Evolutionary conservation across 2,888 invertebrate species (phyloP).

Genomic region (Patella pellucida): DNA sequence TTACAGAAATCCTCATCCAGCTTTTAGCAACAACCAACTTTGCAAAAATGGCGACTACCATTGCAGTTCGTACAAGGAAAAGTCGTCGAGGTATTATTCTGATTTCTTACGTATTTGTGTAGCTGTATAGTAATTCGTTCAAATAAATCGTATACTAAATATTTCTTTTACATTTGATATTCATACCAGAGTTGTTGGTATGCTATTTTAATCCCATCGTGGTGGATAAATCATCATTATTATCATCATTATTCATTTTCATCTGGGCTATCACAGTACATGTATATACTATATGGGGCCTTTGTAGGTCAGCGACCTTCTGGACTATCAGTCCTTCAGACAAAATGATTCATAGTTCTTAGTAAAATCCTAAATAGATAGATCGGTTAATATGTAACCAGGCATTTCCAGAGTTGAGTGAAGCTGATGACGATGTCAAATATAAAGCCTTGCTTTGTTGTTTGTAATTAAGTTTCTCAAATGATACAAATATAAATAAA

Average conservation of each 20-base stretch:
- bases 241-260: neutral
- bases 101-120: neutral
- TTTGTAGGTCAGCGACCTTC: neutral
- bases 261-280: no score
- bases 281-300: no score
- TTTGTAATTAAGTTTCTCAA: no score
- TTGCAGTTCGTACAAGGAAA: constrained; percentile 57
- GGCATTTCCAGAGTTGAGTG: no score
- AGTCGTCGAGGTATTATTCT: constrained; percentile 21
- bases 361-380: no score
- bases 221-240: neutral
- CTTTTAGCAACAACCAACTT: no score
- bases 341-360: no score
- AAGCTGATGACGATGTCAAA: no score
- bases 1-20: no score
- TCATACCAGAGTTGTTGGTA: neutral
- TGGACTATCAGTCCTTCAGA: neutral
- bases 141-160: neutral
- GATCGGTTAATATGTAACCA: no score
- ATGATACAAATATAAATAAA: no score
- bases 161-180: neutral
- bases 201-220: neutral
- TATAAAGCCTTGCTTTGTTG: no score
- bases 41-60: constrained; percentile 58
- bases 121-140: neutral